Conservation (phyloP, 2,113 vertebrate genomes). For the Candoia aspera region DNA sequence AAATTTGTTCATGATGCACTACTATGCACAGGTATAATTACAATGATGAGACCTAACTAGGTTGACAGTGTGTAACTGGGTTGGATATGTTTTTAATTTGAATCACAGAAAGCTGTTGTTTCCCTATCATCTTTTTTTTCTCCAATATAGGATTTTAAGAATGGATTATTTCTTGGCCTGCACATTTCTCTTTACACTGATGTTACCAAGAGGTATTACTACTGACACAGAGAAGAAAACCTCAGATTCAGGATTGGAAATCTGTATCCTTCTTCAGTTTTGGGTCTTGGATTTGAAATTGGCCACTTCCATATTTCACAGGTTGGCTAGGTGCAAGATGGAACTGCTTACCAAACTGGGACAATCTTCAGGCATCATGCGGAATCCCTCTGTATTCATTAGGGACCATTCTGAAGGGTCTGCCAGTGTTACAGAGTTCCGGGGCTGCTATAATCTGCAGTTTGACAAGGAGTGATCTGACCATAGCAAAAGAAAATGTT, state of each 20-base stretch:
- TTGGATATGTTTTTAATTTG: background rate
- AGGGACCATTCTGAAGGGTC: background rate
- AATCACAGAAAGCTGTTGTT: background rate
- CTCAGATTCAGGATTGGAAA: conserved; percentile 87
- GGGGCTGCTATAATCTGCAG: background rate
- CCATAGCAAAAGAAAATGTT: background rate
- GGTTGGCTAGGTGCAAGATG: background rate
- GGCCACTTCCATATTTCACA: background rate
- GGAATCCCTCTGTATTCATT: background rate
- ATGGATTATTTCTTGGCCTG: conserved; percentile 80
- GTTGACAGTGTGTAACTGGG: background rate
- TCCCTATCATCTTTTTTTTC: background rate
- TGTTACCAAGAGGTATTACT: conserved; percentile 64
- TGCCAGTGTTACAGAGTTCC: background rate
- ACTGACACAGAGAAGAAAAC: conserved; percentile 75
- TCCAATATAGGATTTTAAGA: conserved; percentile 45
- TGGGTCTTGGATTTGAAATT: fast-evolving
- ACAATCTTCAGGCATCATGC: background rate
- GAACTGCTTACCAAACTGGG: background rate
- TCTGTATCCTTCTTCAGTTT: conserved; percentile 87
- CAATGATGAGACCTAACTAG: background rate
- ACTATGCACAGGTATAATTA: background rate
- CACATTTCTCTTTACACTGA: conserved; percentile 72
- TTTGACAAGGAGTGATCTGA: background rate
- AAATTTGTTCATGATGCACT: background rate